Evolutionary conservation across 2,888 invertebrate genomes (phyloP), one percentile per base, ranked within the genome.

Genomic region (Aphodius granarius): DNA sequence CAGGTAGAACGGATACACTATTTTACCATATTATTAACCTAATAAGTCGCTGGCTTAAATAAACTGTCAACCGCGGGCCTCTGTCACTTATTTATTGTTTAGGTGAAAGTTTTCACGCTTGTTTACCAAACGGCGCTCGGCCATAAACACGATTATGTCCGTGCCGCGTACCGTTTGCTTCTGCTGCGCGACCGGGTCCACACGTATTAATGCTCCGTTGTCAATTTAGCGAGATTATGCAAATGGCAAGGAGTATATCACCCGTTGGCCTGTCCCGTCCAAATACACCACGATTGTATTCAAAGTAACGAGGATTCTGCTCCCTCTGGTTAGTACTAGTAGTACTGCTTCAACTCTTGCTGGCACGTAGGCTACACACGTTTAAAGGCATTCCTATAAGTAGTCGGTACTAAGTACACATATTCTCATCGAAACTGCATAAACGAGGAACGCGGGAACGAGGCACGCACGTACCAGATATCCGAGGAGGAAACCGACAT

Each of bases 371-470:
- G 20, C n/a, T 66, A 66, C 72, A 78, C 77, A 79, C 79, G 78
- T 77, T 76, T 79, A 80, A 79, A 79, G 78, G 78, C 79, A 79
- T 79, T 80, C 80, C 79, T 75, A 74, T 78, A 76, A 80, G 78
- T 79, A 76, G 78, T 78, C 71, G 76, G 78, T 74, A 78, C 80
- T 81, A 81, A 81, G 80, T 81, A 80, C 79, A 80, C 81, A 80
- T 80, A 80, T 81, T 81, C 81, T 80, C 80, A 78, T 79, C 78
- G 78, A 80, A 80, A 81, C 43, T 80, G 81, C 81, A 79, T 80
- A 82, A 80, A 81, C 77, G 80, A 78, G 80, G 72, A 22, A 64
- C 65, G 73, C 22, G 5, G 23, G 63, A 65, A 65, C 43, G 70
- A 66, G 72, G 72, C 66, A 18, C 66, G 66, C 66, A 20, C 68